These are phyloP conservation scores for Malacoraja senta DNA, from an alignment of 2,797 vertebrate species.

Conservation along the genomic window DNA sequence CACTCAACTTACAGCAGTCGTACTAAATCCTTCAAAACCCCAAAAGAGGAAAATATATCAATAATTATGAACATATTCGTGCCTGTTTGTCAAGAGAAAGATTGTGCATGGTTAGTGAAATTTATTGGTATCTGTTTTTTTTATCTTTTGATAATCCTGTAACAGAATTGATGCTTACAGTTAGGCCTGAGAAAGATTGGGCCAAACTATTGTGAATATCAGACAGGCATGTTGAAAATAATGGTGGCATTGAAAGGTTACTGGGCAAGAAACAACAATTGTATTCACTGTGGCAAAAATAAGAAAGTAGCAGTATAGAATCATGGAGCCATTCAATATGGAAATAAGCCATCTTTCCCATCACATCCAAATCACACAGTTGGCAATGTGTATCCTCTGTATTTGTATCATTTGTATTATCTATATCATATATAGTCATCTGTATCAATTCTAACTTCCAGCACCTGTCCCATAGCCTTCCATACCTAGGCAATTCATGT, in stretches of 20 bases:
- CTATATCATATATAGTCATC: no score
- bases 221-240: neutral
- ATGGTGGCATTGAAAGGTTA: neutral
- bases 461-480: no score
- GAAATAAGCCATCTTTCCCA: no score
- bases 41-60: neutral
- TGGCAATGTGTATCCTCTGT: no score
- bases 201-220: neutral
- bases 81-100: neutral
- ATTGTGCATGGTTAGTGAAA: neutral
- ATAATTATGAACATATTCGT: neutral
- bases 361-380: no score
- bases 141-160: neutral
- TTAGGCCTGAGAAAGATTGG: neutral
- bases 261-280: neutral
- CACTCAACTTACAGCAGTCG: neutral
- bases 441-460: no score
- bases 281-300: neutral
- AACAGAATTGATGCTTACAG: neutral
- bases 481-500: no score
- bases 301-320: neutral
- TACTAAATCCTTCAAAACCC: neutral
- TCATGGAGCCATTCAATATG: no score
- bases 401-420: no score
- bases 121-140: neutral